phyloP scores from a whole-genome alignment of 2,888 invertebrate genomes.

The Ethmia dodecea region DNA sequence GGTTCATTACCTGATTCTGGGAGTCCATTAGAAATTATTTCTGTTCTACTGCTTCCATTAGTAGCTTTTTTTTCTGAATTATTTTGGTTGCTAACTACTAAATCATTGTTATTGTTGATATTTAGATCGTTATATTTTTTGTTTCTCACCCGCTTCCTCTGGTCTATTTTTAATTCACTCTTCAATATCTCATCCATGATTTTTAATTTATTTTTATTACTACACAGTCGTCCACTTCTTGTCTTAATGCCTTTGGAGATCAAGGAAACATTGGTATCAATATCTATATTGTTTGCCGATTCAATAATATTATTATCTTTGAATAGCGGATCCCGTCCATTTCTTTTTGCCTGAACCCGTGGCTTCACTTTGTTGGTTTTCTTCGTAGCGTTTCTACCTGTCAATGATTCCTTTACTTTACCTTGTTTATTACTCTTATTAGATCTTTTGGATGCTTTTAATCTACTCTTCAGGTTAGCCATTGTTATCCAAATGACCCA shows the following conservation, averaged over 20 bases:
- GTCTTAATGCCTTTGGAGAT: slow-evolving; percentile 17
- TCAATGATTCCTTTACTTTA: slow-evolving; percentile 45
- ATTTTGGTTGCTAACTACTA: slow-evolving; percentile 50
- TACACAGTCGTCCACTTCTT: slow-evolving; percentile 36
- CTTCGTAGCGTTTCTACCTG: slow-evolving; percentile 33
- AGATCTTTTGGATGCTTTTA: slow-evolving; percentile 46
- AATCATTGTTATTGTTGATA: slow-evolving; percentile 66
- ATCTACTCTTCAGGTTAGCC: slow-evolving; percentile 64
- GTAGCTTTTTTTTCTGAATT: slow-evolving; percentile 7
- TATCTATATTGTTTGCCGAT: background rate
- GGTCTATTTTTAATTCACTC: slow-evolving; percentile 51
- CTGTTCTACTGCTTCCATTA: background rate
- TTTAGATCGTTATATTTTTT: slow-evolving; percentile 6
- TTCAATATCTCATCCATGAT: slow-evolving; percentile 51
- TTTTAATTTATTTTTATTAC: slow-evolving; percentile 36
- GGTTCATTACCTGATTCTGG: no score
- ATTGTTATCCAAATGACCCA: slow-evolving; percentile 27
- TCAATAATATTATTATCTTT: slow-evolving; percentile 11
- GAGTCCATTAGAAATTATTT: slow-evolving; percentile 2
- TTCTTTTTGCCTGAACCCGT: background rate
- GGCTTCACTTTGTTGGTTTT: background rate
- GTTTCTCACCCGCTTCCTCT: slow-evolving; percentile 18
- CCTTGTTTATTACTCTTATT: slow-evolving; percentile 33
- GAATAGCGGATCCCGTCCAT: background rate
- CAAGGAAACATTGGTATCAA: background rate